Base-by-base conservation (phyloP, 2,888 invertebrate genomes). In the Amitus sp. region DNA sequence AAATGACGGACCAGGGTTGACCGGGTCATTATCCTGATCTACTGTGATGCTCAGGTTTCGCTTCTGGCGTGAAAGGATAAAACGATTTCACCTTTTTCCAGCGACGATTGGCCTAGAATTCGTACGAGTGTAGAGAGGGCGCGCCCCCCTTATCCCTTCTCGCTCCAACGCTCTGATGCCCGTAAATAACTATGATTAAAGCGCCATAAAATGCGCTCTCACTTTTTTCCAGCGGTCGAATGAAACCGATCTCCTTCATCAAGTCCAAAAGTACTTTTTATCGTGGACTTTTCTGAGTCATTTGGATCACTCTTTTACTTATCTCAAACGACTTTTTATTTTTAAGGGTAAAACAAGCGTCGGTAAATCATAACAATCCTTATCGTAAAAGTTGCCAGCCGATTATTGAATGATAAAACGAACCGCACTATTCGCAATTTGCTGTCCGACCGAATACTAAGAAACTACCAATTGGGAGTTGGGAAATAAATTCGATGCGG, bases 61-160 rank as follows among this genome's bases (percentile, higher is more conserved):
- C 55, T 45, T 39, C 19, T 49, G 45, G 60, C 60, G 54, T 42
- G 49, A 46, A 30, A 27, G 40, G 54, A 60, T 60, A 53, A 60
- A 60, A 50, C 53, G 54, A 60, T 61, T 61, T 51, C 47, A 55
- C 19, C 47, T 37, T 47, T 39, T 48, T 40, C 23, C 48, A 20
- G 4, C 23, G 18, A 34, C 55, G 46, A 61, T 61, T 61, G 47
- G 54, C 61, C 55, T 50, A 46, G 56, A 61, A 61, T 61, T 55
- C 56, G 54, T 54, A 34, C 47, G 54, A 28, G 48, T 39, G 49
- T 40, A 45, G 48, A 40, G 19, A 48, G 39, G 57, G 46, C 57
- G 42, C 27, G 19, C 37, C 30, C 37, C 40, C n/a, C 10, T 28
- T n/a, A n/a, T 54, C 47, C 27, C 33, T 45, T 13, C 12, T 42